Conservation (phyloP, 1,140 invertebrate species). For the Tetramorium parvispinum region DNA sequence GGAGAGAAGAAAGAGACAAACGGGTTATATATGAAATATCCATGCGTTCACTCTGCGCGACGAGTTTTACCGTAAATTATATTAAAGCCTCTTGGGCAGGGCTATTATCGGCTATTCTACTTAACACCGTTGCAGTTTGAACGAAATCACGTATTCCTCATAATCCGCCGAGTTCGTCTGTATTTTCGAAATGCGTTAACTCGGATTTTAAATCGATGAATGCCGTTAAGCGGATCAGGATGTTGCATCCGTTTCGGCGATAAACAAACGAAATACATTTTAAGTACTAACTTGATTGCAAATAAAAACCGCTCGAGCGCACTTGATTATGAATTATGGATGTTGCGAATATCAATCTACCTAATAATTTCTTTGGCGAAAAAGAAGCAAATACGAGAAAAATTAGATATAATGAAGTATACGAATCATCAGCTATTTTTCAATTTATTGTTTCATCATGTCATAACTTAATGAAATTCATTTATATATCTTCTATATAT, state of each 20-base stretch:
- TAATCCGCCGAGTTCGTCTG: conserved; percentile 22
- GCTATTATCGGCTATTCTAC: conserved; percentile 16
- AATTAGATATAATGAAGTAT: not conserved
- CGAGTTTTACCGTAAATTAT: conserved; percentile 45
- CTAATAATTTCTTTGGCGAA: not conserved
- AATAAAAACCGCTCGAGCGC: conserved; percentile 32
- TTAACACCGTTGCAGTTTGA: not conserved
- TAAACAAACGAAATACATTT: conserved; percentile 62
- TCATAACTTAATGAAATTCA: not conserved
- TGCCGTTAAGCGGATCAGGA: conserved; percentile 61
- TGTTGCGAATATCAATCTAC: not conserved
- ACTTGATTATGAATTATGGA: conserved; percentile 20
- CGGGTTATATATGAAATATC: conserved; percentile 7
- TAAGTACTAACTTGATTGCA: conserved; percentile 37
- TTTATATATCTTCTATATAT: not conserved
- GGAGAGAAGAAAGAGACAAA: conserved; percentile 9
- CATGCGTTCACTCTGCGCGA: not conserved
- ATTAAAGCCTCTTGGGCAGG: not conserved
- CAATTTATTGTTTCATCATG: not conserved
- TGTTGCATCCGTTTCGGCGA: conserved; percentile 2
- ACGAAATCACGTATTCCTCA: conserved; percentile 41
- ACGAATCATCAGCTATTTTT: not conserved
- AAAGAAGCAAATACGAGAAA: not conserved
- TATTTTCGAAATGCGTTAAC: conserved; percentile 58
- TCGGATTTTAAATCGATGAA: conserved; percentile 68